These are phyloP conservation scores for Gavialis gangeticus DNA, from an alignment of 2,113 vertebrate species.

Conservation along the genomic window DNA sequence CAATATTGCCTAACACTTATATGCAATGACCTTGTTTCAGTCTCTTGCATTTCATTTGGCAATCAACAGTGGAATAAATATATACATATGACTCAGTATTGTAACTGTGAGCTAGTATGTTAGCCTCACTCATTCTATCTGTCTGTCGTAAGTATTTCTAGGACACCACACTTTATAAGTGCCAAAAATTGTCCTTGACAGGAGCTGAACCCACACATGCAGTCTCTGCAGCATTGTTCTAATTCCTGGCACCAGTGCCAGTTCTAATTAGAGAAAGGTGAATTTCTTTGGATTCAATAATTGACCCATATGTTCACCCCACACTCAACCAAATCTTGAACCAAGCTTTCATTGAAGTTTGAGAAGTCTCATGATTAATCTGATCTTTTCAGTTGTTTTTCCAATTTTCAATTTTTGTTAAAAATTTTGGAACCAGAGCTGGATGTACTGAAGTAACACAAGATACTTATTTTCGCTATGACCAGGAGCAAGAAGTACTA, in stretches of 20 bases:
- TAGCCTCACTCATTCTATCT: conserved; percentile 49
- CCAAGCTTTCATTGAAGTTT: neutral
- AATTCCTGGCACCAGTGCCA: conserved; percentile 16
- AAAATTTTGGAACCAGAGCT: neutral
- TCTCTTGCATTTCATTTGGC: conserved; percentile 23
- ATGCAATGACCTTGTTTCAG: neutral
- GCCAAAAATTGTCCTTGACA: conserved; percentile 67
- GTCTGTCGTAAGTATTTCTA: conserved; percentile 53
- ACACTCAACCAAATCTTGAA: neutral
- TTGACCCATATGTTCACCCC: conserved; percentile 4
- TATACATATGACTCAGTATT: conserved; percentile 26
- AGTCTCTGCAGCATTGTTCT: neutral
- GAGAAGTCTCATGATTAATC: neutral
- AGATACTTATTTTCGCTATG: conserved; percentile 2
- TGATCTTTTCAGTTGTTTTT: neutral
- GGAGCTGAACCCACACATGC: conserved; percentile 52
- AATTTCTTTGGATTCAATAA: neutral
- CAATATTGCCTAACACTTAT: conserved; percentile 6
- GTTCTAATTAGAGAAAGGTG: conserved; percentile 10
- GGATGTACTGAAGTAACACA: conserved; percentile 29
- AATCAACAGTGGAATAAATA: conserved; percentile 38
- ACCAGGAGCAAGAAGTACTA: neutral
- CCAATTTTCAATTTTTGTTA: conserved; percentile 15
- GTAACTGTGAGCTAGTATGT: conserved; percentile 24
- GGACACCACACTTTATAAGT: conserved; percentile 49